Percentiles rank a stretch among this genome's conserved stretches.
Evolutionary conservation across 2,797 vertebrate species (phyloP).

Genomic region (Scyliorhinus canicula): DNA sequence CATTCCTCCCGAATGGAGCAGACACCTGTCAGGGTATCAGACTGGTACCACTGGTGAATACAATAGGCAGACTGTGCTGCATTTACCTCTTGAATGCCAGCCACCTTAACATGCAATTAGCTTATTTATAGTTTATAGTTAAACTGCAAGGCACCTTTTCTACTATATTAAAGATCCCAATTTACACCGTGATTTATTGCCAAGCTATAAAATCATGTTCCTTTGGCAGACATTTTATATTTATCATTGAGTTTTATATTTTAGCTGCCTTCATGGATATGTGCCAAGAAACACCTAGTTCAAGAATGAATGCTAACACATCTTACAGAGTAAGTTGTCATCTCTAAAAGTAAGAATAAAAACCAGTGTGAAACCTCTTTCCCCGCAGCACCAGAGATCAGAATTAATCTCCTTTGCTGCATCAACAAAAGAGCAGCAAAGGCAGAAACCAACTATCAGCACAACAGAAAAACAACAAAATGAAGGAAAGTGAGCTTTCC

Average conservation of each 20-base stretch:
- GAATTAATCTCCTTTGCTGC: neutral
- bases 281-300: neutral
- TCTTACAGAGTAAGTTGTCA: neutral
- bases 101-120: neutral
- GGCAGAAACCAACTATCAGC: too few relatives aligned
- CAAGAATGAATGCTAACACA: neutral
- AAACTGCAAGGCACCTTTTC: neutral
- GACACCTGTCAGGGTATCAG: neutral
- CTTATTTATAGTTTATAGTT: neutral
- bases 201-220: slow-evolving; percentile 10
- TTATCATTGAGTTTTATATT: neutral
- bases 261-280: neutral
- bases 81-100: slow-evolving; percentile 4
- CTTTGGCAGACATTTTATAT: slow-evolving; percentile 2
- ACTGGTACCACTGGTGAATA: neutral
- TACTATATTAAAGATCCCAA: neutral
- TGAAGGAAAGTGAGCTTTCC: neutral
- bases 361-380: neutral
- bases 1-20: neutral
- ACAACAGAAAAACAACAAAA: neutral
- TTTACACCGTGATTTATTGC: neutral
- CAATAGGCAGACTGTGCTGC: neutral
- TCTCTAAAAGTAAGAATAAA: neutral
- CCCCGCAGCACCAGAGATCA: neutral
- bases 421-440: neutral